A percentile compares a stretch with the other conserved stretches of the same genome.
Evolutionary conservation across 64 coral and sea anemone genomes (phyloP).

Genomic region (Cladopsammia gracilis): DNA sequence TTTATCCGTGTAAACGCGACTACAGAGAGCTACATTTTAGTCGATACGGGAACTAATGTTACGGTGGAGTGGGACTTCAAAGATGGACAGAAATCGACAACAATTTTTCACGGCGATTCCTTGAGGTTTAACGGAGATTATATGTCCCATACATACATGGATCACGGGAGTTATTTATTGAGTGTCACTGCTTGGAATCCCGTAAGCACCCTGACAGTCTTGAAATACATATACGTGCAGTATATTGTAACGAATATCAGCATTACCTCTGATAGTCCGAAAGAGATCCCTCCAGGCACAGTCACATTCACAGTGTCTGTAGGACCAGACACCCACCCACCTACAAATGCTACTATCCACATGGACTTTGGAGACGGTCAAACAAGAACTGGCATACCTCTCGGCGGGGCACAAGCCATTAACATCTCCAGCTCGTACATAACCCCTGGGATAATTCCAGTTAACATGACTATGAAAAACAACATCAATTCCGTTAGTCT

Average conservation of each 20-base stretch:
- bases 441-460: conserved; percentile 32
- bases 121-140: not conserved
- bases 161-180: conserved; percentile 51
- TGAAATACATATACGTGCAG: conserved; percentile 43
- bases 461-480: conserved; percentile 62
- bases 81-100: conserved; percentile 15
- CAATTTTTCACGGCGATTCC: conserved; percentile 1
- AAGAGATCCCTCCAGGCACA: conserved; percentile 62
- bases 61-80: conserved; percentile 37
- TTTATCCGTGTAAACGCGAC: conserved; percentile 1
- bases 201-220: conserved; percentile 25
- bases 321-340: conserved; percentile 28
- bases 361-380: conserved; percentile 36
- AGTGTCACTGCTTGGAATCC: conserved; percentile 32
- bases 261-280: conserved; percentile 65
- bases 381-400: not conserved
- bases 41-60: conserved; percentile 50
- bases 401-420: not conserved
- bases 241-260: conserved; percentile 47
- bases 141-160: conserved; percentile 8
- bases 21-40: not conserved
- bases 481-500: conserved; percentile 43
- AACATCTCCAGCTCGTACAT: conserved; percentile 26
- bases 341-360: conserved; percentile 81
- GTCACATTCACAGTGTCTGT: conserved; percentile 47